Percentiles rank a stretch among this genome's conserved stretches.
Conservation (phyloP, 2,797 vertebrate genomes). For the Aldrovandia affinis region DNA sequence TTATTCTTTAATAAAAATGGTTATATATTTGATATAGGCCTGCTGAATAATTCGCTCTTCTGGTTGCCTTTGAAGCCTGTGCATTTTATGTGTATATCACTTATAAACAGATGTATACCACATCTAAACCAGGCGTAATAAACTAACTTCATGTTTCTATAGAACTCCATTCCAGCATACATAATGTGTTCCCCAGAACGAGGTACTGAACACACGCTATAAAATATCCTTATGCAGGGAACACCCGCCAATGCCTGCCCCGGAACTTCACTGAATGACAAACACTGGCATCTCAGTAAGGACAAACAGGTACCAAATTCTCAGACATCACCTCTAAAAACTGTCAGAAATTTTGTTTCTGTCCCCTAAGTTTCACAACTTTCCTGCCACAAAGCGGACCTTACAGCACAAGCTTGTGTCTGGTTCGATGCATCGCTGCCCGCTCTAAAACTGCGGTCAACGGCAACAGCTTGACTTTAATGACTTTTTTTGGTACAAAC, state of each 20-base stretch:
- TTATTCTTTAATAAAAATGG: not conserved
- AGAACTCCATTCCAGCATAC: not conserved
- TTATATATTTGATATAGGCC: not conserved
- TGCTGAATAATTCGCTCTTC: not conserved
- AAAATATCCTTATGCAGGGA: not conserved
- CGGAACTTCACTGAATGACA: not conserved
- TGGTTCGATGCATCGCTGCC: no score
- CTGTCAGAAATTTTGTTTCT: not conserved
- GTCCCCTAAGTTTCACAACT: not conserved
- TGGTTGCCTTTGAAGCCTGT: not conserved
- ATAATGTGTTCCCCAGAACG: not conserved
- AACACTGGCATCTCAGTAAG: not conserved
- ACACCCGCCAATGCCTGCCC: not conserved
- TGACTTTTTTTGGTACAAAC: not conserved
- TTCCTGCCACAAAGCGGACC: not conserved
- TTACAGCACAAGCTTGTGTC: not conserved
- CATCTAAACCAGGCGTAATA: not conserved
- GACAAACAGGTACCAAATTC: not conserved
- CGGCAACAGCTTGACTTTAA: not conserved
- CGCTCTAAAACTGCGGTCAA: not conserved
- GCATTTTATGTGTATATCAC: not conserved
- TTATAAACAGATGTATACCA: no score
- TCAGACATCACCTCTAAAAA: not conserved
- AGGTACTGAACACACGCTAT: not conserved
- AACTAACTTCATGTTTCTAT: not conserved